Evolutionary conservation across 1,140 invertebrate species (phyloP), one percentile per base, ranked within the genome.

Genomic region (Drosophila obscura): DNA sequence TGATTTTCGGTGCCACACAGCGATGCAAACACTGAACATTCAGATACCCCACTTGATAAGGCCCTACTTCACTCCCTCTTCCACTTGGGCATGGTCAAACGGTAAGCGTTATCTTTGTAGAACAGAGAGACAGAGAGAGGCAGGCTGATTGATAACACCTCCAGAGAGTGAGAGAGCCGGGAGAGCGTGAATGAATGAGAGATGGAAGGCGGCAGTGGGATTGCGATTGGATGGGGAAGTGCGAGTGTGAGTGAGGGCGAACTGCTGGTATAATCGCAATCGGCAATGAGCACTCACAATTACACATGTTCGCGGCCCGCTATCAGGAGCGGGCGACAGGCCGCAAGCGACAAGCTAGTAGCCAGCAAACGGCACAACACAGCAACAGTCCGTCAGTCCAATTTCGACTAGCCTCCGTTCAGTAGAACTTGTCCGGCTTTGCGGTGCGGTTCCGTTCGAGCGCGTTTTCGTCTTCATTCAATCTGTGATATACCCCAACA

Each of bases 201-300:
- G 11, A 39, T 13, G 2, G 16, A 31, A 9, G 11, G 7, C 24
- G n/a, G 11, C 8, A 13, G 43, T 26, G 44, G 15, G n/a, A 19
- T 19, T 1, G 1, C 1, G 19, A 19, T 19, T 19, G 19, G 19
- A 19, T 19, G 19, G 19, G 19, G 19, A 19, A 45, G 4, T 13
- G 53, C 7, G 35, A 44, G 24, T 49, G 41, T 8, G 7, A 45
- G 5, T 6, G 53, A 5, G 48, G 39, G 24, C 44, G 41, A 39
- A 4, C 11, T 39, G 35, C 9, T 39, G 35, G 67, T 80, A 77
- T 87, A 87, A 87, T 89, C 84, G 83, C 84, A 87, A 88, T 88
- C 83, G 80, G 80, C 84, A 83, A 83, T 76, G 80, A 80, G 63
- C 67, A 66, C 71, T 89, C 83, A 87, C 83, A 87, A 83, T 89